Percentiles rank a stretch among this genome's conserved stretches.
Conservation (phyloP, 1,140 invertebrate genomes). For the Yoshiicerus persimilis region DNA sequence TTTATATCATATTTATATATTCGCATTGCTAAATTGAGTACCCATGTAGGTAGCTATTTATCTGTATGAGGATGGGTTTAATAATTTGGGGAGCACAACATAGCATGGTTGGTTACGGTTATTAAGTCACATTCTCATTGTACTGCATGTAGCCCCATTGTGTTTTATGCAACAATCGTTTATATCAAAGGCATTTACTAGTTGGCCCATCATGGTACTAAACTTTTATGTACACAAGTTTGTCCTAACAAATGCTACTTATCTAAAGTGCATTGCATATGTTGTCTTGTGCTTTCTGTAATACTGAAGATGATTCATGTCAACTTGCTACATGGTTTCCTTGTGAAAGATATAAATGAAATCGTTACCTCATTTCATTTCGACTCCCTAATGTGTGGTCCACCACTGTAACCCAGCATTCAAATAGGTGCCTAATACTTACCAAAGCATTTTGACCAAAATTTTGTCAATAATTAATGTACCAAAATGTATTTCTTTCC, state of each 20-base stretch:
- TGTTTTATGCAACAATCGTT: neutral
- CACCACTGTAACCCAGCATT: too few relatives aligned
- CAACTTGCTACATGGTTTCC: too few relatives aligned
- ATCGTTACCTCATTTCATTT: too few relatives aligned
- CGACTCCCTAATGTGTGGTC: too few relatives aligned
- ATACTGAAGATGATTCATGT: too few relatives aligned
- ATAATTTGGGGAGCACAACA: neutral
- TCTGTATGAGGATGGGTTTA: neutral
- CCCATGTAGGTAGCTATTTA: neutral
- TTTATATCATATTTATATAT: neutral
- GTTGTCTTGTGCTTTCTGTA: neutral
- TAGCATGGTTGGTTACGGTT: neutral
- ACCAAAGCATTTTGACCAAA: too few relatives aligned
- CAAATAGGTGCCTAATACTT: too few relatives aligned
- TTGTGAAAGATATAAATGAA: too few relatives aligned
- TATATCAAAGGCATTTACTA: neutral
- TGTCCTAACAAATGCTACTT: neutral
- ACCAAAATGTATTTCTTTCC: too few relatives aligned
- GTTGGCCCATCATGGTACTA: neutral
- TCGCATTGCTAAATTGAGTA: neutral
- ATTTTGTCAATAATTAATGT: too few relatives aligned
- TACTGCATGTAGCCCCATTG: neutral
- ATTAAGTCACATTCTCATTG: neutral
- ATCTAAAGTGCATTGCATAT: neutral
- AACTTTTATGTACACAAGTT: too few relatives aligned